A percentile compares a stretch with the other conserved stretches of the same genome.
Evolutionary conservation across 2,888 invertebrate species (phyloP).

Genomic region (Andricus curvator): DNA sequence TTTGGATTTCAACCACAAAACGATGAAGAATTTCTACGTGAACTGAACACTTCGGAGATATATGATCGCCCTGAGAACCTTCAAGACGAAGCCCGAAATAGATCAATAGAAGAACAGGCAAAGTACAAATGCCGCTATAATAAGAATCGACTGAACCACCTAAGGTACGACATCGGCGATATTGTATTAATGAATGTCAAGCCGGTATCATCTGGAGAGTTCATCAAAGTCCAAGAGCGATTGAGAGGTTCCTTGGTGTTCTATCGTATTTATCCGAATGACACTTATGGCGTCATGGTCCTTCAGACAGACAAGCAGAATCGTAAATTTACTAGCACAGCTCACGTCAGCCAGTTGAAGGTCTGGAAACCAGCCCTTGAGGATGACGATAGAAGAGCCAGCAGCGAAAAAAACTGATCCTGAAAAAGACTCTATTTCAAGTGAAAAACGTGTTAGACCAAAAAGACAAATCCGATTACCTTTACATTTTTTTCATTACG

Average conservation of each 20-base stretch:
- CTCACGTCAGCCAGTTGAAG: neutral
- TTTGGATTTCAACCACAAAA: no score
- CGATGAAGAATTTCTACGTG: no score
- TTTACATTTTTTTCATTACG: no score
- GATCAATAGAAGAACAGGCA: no score
- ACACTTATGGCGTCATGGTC: constrained; percentile 34
- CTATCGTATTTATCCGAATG: neutral
- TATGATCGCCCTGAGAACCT: no score
- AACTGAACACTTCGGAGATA: no score
- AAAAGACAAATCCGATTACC: no score
- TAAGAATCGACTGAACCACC: neutral
- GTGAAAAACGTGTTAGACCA: no score
- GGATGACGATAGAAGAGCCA: no score
- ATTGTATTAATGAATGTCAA: constrained; percentile 35
- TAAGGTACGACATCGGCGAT: constrained; percentile 2
- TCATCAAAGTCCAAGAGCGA: constrained; percentile 44
- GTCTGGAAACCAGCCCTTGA: neutral
- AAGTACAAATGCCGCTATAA: constrained; percentile 4
- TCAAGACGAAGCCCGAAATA: no score
- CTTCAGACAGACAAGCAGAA: neutral
- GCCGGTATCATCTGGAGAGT: neutral
- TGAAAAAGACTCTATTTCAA: no score
- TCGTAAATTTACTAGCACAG: neutral
- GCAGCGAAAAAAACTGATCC: no score
- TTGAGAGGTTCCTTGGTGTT: neutral